Evolutionary conservation across 2,113 vertebrate species (phyloP), one percentile per base, ranked within the genome.

Genomic region (Xenopus borealis): DNA sequence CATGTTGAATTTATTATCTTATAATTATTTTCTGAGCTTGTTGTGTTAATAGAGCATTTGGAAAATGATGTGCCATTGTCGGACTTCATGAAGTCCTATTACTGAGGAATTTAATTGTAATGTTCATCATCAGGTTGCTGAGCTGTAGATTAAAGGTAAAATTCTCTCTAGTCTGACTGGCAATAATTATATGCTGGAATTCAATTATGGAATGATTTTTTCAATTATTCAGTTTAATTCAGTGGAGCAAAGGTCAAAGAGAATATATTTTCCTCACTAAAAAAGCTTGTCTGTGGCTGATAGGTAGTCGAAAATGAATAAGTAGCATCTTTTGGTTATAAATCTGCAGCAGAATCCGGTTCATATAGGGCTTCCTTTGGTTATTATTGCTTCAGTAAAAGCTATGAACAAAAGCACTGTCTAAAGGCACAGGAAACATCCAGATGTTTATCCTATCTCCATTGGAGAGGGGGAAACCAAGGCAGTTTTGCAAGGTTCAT

Each of bases 71-170:
- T 83, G 67, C 64, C 0, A 63, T 83, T 72, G 63, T 53, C 78
- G 72, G 62, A 20, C 12, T 80, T 80, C 66, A 79, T 53, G 78
- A 79, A 40, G 33, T 4, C 6, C 33, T 80, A 19, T 81, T 69
- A 52, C 80, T 81, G 52, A 71, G 81, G 78, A 66, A 82, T 83
- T 83, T 81, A 81, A 82, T 81, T 80, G 57, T 80, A 58, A 70
- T 78, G 53, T 80, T 86, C 57, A 79, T 85, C 81, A 81, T 69
- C 72, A 40, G 47, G 70, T 84, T 87, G 79, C 78, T 72, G 65
- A 87, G 46, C 33, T 85, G 7, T 78, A 76, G 78, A 85, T 81
- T 84, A 83, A 85, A 85, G 75, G 73, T 79, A 84, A 83, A 87
- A 83, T 81, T 79, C 69, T 82, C 50, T 79, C 12, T 46, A 79